Conservation (phyloP, 2,888 invertebrate species). For the Noctuana brunneofusca region DNA sequence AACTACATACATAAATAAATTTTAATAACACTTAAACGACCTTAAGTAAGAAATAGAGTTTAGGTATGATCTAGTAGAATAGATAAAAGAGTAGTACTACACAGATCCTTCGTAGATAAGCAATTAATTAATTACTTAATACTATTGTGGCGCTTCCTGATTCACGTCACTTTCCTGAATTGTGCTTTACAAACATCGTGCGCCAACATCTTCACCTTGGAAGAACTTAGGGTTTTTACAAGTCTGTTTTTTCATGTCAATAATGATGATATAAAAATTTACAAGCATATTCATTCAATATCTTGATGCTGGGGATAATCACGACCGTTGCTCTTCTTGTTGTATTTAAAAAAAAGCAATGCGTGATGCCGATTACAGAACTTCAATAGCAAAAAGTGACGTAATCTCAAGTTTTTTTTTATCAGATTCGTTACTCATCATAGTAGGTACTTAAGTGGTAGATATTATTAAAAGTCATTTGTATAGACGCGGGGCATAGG, state of each 20-base stretch:
- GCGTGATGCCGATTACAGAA: conserved; percentile 57
- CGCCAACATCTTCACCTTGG: conserved; percentile 76
- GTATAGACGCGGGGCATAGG: neutral
- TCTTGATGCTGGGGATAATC: conserved; percentile 68
- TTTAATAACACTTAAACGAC: neutral
- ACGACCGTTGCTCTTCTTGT: conserved; percentile 66
- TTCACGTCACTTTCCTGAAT: conserved; percentile 72
- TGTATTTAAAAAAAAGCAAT: conserved; percentile 50
- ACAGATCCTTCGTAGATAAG: neutral
- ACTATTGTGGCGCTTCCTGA: conserved; percentile 58
- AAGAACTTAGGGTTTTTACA: conserved; percentile 68
- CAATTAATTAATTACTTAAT: conserved; percentile 12
- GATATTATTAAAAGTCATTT: conserved; percentile 28
- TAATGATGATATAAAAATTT: conserved; percentile 76
- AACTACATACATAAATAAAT: neutral
- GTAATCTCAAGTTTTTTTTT: conserved; percentile 59
- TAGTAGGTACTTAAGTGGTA: conserved; percentile 6
- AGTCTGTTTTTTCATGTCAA: conserved; percentile 65
- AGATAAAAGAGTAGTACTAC: neutral
- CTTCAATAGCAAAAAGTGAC: conserved; percentile 63
- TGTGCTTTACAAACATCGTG: conserved; percentile 66
- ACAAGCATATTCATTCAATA: conserved; percentile 71
- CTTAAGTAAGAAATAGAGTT: neutral
- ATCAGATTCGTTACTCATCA: conserved; percentile 39
- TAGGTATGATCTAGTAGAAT: neutral